A percentile compares a stretch with the other conserved stretches of the same genome.
Conservation (phyloP, 2,113 vertebrate genomes). For the Datnioides undecimradiatus region DNA sequence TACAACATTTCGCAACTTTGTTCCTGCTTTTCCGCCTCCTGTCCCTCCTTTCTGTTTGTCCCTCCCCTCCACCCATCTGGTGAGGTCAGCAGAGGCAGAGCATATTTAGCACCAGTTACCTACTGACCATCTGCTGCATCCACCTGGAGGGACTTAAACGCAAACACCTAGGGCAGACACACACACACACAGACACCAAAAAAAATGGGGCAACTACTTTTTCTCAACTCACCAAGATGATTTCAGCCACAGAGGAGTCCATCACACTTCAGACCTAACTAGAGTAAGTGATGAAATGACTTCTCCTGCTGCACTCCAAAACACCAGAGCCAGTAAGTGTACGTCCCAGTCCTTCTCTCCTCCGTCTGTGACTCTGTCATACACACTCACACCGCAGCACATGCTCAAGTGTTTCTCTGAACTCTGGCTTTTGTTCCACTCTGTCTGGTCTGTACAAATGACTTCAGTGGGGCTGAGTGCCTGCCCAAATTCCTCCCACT, state of each 20-base stretch:
- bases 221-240: constrained; percentile 77
- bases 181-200: background rate
- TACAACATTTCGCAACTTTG: constrained; percentile 53
- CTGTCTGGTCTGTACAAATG: constrained; percentile 78
- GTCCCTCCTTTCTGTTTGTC: constrained; percentile 34
- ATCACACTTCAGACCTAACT: constrained; percentile 42
- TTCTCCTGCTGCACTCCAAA: constrained; percentile 61
- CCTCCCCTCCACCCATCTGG: constrained; percentile 68
- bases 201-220: constrained; percentile 2
- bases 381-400: constrained; percentile 59
- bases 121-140: constrained; percentile 76
- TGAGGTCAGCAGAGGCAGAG: constrained; percentile 72
- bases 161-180: constrained; percentile 26
- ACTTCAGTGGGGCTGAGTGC: constrained; percentile 80
- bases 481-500: constrained; percentile 81
- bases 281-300: constrained; percentile 39
- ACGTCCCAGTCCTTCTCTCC: constrained; percentile 41
- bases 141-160: constrained; percentile 69
- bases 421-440: constrained; percentile 83
- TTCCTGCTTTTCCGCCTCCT: constrained; percentile 21
- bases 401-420: constrained; percentile 78
- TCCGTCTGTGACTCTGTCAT: constrained; percentile 59
- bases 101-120: constrained; percentile 70
- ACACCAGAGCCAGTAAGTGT: constrained; percentile 41
- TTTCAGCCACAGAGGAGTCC: constrained; percentile 49